These are phyloP conservation scores for Cotesia congregata DNA, from an alignment of 2,888 invertebrate genomes.

Conservation along the genomic window DNA sequence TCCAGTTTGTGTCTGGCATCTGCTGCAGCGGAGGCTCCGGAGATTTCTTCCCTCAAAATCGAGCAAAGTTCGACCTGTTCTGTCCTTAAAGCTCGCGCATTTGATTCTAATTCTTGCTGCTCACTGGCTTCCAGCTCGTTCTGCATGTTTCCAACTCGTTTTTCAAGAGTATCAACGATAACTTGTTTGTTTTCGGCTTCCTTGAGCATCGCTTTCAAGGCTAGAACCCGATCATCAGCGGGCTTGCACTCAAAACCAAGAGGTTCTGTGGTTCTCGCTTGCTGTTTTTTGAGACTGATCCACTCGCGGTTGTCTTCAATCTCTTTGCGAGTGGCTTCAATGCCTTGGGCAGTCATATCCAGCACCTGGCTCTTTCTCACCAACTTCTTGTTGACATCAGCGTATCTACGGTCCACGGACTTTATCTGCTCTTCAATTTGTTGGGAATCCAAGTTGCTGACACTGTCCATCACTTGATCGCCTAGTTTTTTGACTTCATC, in stretches of 20 bases:
- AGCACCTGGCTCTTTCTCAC: conserved; percentile 87
- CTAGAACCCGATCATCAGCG: conserved; percentile 81
- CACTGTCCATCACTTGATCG: conserved; percentile 81
- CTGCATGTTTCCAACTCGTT: conserved; percentile 86
- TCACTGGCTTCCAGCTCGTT: conserved; percentile 89
- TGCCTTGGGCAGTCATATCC: conserved; percentile 86
- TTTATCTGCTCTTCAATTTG: conserved; percentile 92
- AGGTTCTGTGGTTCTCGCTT: conserved; percentile 77
- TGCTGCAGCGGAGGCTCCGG: conserved; percentile 79
- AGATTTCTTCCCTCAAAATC: conserved; percentile 81
- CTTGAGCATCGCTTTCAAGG: conserved; percentile 81
- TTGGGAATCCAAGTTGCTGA: conserved; percentile 90
- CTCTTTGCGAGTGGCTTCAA: conserved; percentile 85
- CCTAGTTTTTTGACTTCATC: conserved; percentile 81
- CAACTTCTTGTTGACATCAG: conserved; percentile 86
- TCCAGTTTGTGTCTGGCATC: conserved; percentile 82
- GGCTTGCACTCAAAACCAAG: conserved; percentile 84
- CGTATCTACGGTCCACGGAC: conserved; percentile 86
- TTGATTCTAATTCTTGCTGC: conserved; percentile 82
- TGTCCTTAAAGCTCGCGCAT: conserved; percentile 79
- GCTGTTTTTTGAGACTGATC: conserved; percentile 81
- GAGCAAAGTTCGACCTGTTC: conserved; percentile 83
- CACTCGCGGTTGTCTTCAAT: conserved; percentile 85
- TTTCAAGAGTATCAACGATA: conserved; percentile 85
- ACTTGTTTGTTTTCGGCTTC: conserved; percentile 89